These are phyloP conservation scores for Xenops minutus DNA, from an alignment of 2,797 vertebrate species.

Conservation along the genomic window DNA sequence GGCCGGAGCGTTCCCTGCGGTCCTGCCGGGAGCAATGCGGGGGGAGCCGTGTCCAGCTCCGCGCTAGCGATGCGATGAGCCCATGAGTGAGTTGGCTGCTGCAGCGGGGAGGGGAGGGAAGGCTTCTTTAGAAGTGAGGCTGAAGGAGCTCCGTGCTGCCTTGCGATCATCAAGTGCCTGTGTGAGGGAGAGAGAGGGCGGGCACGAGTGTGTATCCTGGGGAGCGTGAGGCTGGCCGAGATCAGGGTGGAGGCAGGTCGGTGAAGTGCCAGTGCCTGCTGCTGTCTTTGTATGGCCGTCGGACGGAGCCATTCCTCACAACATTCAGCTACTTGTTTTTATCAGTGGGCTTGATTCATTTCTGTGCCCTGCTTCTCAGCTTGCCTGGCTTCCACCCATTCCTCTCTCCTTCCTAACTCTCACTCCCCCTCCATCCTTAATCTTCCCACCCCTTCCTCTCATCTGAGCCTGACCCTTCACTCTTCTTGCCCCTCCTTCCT, in stretches of 20 bases:
- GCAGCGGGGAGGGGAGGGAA: constrained; percentile 15
- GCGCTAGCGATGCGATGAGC: neutral
- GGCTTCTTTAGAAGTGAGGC: constrained; percentile 14
- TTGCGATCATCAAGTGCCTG: neutral
- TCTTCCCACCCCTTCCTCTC: constrained; percentile 62
- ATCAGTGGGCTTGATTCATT: neutral
- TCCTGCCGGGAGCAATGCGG: neutral
- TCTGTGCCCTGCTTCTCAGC: neutral
- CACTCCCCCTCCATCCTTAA: neutral
- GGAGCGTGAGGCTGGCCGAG: neutral
- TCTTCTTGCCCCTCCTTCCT: constrained; percentile 56
- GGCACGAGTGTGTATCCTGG: neutral
- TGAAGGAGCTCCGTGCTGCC: neutral
- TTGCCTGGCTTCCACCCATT: neutral
- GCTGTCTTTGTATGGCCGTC: neutral
- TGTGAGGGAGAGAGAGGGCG: neutral
- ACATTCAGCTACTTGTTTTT: neutral
- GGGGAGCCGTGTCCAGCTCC: neutral
- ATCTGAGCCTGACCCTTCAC: constrained; percentile 58
- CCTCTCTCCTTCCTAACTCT: neutral
- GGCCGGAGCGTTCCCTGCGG: neutral
- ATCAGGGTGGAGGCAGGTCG: neutral
- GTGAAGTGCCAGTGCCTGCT: neutral
- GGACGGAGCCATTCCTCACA: neutral
- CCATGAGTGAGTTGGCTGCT: neutral